Base-by-base conservation (phyloP, 1,140 invertebrate species). In the Sitophilus oryzae region DNA sequence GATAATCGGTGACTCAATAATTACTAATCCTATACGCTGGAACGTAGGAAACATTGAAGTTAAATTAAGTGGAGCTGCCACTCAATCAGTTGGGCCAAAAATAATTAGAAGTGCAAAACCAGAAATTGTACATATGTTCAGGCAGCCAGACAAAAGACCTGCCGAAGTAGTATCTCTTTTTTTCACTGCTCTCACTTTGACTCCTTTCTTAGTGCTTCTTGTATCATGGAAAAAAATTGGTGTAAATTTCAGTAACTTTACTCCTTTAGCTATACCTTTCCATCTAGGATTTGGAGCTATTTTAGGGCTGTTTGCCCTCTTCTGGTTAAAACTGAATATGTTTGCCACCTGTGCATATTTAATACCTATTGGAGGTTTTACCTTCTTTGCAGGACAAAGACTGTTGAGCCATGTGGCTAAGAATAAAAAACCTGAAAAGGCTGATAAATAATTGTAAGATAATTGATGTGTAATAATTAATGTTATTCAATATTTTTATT, bases 321-420 rank as follows among this genome's bases (percentile, higher is more conserved):
- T 98, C 73, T 98, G 93, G 92, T 70, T 94, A 42, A 78, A 88
- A 67, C 75, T 98, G 52, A 86, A 94, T 65, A 98, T 98, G 96
- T 98, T 98, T 75, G 81, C 86, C 44, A 96, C 95, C n/a, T 75
- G 96, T 63, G 86, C 90, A 59, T 95, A 93, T 75, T 78, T 98
- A 36, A 76, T 89, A 54, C 81, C 87, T 20, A 75, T 98, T 49
- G 88, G 85, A 43, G 70, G 85, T 36, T 77, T 93, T 49, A 95
- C 93, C 41, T 97, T 97, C 78, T 77, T 98, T 5, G 84, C 86
- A 59, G 95, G 95, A n/a, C 92, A 95, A 71, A 82, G 88, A 63
- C 76, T 97, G 64, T 79, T 98, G 46, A 85, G 85, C 36, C 74
- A 78, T 56, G 81, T 91, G 62, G 86, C 88, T 22, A 60, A 21